phyloP scores from a whole-genome alignment of 2,113 vertebrate genomes.

The Cairina moschata region DNA sequence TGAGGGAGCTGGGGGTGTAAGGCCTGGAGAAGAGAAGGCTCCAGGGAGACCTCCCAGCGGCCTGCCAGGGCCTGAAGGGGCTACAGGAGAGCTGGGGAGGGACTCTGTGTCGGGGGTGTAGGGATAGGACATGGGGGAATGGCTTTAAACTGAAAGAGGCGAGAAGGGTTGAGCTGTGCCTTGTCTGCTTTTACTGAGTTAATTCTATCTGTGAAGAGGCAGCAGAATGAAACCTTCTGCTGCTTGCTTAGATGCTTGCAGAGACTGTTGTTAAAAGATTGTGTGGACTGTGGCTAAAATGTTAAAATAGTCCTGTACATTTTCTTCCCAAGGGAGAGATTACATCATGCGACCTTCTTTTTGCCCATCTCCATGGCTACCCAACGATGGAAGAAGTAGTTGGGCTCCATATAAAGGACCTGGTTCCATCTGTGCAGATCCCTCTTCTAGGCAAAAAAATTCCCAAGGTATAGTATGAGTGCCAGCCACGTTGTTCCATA shows the following conservation, averaged over 20 bases:
- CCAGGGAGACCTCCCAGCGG: too few species aligned
- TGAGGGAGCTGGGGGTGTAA: too few species aligned
- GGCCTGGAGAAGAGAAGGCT: too few species aligned
- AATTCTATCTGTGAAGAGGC: not conserved
- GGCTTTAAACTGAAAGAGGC: too few species aligned
- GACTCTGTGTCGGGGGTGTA: too few species aligned
- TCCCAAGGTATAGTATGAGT: constrained; percentile 78
- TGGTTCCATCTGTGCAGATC: constrained; percentile 89
- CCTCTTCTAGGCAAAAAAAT: constrained; percentile 78
- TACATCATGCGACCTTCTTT: constrained; percentile 84
- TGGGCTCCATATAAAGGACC: constrained; percentile 79
- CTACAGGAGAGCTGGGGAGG: too few species aligned
- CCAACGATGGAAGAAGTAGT: constrained; percentile 77
- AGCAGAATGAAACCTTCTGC: not conserved
- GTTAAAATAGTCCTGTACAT: not conserved
- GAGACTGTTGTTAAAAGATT: not conserved
- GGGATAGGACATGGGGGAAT: too few species aligned
- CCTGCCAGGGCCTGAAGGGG: too few species aligned
- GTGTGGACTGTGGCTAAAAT: not conserved
- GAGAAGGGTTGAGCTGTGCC: not conserved
- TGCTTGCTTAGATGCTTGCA: not conserved
- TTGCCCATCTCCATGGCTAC: constrained; percentile 89
- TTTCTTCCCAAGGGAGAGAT: constrained; percentile 81
- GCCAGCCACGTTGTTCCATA: not conserved
- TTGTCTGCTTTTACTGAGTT: not conserved